Evolutionary conservation across 2,113 vertebrate genomes (phyloP), one percentile per base, ranked within the genome.

Genomic region (Lucifuga dentata): DNA sequence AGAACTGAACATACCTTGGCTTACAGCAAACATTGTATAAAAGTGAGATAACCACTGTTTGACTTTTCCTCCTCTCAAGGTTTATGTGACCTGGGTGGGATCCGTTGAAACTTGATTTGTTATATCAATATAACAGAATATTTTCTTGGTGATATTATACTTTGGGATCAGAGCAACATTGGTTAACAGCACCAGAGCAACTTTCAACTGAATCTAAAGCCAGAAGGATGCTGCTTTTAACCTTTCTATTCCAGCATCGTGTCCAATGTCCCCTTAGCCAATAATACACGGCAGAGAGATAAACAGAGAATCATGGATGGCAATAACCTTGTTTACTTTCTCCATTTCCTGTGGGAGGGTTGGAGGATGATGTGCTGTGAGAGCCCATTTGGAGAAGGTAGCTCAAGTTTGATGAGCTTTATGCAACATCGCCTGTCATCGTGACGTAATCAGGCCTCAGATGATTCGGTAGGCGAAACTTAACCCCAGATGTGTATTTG

Each of bases 41-140:
- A 68, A 75, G 60, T 68, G 68, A 86, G 65, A 73, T 79, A 76
- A 59, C 55, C 76, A 61, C 20, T 80, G 70, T 88, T 83, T 81
- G 71, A 81, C 68, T 69, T 73, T n/a, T 62, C 46, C 65, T 78
- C 44, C 21, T 59, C 51, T 52, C 63, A 60, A 68, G 33, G 60
- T 84, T 81, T 85, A 68, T 58, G 56, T 68, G 76, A 65, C 67
- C 50, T 58, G 57, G 63, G 62, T 72, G 64, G 53, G 36, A 63
- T 75, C 50, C 83, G 75, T 84, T 81, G 68, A 86, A 67, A 73
- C 44, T 36, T 2, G 20, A 72, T 68, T 76, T 62, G 15, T 43
- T 62, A 64, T 63, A 72, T 64, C 26, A 73, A 57, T 44, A 84
- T 39, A 66, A 73, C 43, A 5, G 20, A 74, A 81, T 81, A 76